Percentiles rank a stretch among this genome's conserved stretches.
phyloP scores from a whole-genome alignment of 2,113 vertebrate genomes.

The Tragelaphus imberbis region DNA sequence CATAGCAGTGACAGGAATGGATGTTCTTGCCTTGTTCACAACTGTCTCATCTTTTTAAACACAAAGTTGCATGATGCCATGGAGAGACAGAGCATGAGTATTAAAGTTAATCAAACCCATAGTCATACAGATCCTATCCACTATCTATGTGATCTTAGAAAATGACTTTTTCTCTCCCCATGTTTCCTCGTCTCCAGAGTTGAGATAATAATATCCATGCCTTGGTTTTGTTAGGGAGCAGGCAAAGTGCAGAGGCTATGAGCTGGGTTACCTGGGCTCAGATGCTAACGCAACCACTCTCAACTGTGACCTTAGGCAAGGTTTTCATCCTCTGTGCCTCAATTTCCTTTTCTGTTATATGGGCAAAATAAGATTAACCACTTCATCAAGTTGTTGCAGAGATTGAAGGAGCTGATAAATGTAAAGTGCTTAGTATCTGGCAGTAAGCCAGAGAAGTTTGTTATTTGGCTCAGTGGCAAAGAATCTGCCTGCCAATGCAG shows the following conservation, averaged over 20 bases:
- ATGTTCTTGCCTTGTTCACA: background rate
- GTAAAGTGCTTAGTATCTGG: background rate
- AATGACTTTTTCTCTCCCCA: background rate
- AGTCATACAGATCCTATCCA: background rate
- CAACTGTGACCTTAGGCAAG: background rate
- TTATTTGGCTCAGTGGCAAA: background rate
- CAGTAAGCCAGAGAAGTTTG: background rate
- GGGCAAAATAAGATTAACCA: background rate
- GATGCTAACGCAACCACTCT: background rate
- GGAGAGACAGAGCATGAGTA: background rate
- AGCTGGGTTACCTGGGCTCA: background rate
- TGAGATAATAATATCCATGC: background rate
- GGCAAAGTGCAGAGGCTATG: background rate
- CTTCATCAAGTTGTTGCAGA: background rate
- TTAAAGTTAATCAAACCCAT: background rate
- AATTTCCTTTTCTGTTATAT: background rate
- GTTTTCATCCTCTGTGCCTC: background rate
- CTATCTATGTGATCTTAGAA: background rate
- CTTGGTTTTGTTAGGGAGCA: background rate
- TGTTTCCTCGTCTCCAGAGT: background rate
- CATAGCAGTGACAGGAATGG: background rate
- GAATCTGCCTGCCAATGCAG: background rate
- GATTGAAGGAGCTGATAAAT: background rate
- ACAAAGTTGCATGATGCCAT: background rate
- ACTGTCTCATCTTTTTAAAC: background rate